Evolutionary conservation across 2,888 invertebrate species (phyloP).

Genomic region (Zygogramma bicolorata): DNA sequence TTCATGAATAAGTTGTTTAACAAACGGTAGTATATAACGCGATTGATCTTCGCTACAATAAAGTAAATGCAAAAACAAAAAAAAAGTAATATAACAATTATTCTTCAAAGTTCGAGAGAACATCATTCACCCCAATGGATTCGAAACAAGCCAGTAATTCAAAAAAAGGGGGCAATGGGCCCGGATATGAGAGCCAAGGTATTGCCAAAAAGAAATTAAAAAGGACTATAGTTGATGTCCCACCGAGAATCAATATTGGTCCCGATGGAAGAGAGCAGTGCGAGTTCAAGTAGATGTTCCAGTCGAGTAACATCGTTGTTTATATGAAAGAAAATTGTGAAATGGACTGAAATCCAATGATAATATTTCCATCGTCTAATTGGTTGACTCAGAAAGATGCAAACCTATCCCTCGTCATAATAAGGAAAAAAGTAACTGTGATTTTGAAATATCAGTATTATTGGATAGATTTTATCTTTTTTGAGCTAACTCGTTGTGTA

Average conservation of each 20-base stretch:
- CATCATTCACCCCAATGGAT: not conserved
- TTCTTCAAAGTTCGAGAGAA: not conserved
- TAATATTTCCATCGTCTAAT: no score
- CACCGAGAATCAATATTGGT: slow-evolving; percentile 40
- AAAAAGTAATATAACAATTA: no score
- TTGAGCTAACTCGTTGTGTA: no score
- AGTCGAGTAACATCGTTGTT: not conserved
- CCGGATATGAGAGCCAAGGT: not conserved
- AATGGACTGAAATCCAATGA: no score
- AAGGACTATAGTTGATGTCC: slow-evolving; percentile 38
- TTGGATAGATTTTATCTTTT: not conserved
- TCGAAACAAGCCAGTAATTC: not conserved
- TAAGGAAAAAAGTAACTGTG: not conserved
- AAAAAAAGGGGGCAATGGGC: not conserved
- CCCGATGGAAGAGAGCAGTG: slow-evolving; percentile 45
- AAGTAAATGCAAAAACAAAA: no score
- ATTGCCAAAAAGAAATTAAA: slow-evolving; percentile 4
- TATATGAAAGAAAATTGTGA: no score
- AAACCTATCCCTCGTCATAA: not conserved
- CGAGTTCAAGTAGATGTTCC: slow-evolving; percentile 33
- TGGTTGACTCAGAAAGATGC: no score
- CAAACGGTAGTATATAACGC: not conserved
- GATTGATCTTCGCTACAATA: no score
- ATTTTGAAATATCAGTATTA: not conserved
- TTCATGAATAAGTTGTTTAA: not conserved